Evolutionary conservation across 2,113 vertebrate genomes (phyloP).

Genomic region (Axis porcinus): DNA sequence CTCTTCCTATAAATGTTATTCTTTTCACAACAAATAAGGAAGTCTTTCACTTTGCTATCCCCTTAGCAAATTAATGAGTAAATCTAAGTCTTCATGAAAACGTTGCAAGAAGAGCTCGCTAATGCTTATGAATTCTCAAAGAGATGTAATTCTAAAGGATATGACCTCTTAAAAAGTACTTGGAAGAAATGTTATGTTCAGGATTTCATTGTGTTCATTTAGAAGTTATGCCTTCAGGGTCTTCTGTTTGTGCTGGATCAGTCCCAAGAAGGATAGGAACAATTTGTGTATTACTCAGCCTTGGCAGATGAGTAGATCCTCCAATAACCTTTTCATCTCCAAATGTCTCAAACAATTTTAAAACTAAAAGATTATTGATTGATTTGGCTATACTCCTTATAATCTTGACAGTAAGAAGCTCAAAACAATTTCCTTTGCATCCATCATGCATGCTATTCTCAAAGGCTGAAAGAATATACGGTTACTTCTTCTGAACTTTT

Average conservation of each 20-base stretch:
- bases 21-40: neutral
- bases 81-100: neutral
- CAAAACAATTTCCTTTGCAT: neutral
- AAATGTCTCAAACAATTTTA: constrained; percentile 32
- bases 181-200: constrained; percentile 24
- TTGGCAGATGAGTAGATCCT: constrained; percentile 20
- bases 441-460: neutral
- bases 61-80: neutral
- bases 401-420: neutral
- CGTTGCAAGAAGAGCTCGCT: neutral
- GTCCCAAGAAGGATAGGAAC: constrained; percentile 30
- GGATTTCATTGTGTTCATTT: constrained; percentile 21
- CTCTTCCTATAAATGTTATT: neutral
- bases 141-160: neutral
- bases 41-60: neutral
- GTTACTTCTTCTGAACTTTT: neutral
- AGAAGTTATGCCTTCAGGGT: neutral
- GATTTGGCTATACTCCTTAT: neutral
- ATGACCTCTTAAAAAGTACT: neutral
- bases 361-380: constrained; percentile 9
- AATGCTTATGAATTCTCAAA: neutral
- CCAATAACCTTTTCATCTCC: constrained; percentile 28
- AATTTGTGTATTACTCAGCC: constrained; percentile 36
- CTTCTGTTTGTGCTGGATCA: neutral
- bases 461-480: neutral